Evolutionary conservation across 2,797 vertebrate species (phyloP), one percentile per base, ranked within the genome.

Genomic region (Numenius phaeopus): DNA sequence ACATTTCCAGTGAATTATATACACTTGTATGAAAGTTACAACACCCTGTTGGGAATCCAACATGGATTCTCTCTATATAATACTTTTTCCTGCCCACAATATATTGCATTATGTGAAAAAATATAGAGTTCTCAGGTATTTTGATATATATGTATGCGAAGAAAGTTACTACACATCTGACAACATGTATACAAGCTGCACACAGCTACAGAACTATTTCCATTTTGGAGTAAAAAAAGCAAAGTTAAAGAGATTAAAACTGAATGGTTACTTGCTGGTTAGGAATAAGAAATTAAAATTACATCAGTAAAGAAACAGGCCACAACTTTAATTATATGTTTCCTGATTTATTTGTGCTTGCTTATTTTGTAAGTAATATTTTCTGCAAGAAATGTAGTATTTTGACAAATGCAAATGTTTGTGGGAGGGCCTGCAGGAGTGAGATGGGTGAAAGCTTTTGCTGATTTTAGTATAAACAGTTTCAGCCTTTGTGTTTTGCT

Each of bases 1-100:
- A 78, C 57, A 96, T 88, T 91, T 93, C 57, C 73, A 78, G 50
- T 61, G 72, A 80, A 71, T 66, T 91, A 78, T 42, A 44, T 42
- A 50, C 0, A 0, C 7, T 61, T 78, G 17, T 32, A 76, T 30
- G 50, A 90, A 88, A 83, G 44, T 42, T 91, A 73, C 34, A 66
- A 66, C 12, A 73, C 21, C 32, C 52, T 67, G 3, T 71, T 89
- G 89, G 61, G 83, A 95, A 83, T 87, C 29, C 58, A 83, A 7
- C 34, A 58, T 50, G 77, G 62, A 44, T 92, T 89, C 32, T 66
- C 42, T 19, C 6, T 37, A 7, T 34, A 42, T 11, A 0, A 7
- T 14, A 47, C 46, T 49, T 69, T 70, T 81, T 40, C 17, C 22
- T 69, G 26, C 11, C 34, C 39, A 72, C 19, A 39, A 61, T 81